These are phyloP conservation scores for Desmodus rotundus DNA, from an alignment of 2,113 vertebrate species.

Conservation along the genomic window DNA sequence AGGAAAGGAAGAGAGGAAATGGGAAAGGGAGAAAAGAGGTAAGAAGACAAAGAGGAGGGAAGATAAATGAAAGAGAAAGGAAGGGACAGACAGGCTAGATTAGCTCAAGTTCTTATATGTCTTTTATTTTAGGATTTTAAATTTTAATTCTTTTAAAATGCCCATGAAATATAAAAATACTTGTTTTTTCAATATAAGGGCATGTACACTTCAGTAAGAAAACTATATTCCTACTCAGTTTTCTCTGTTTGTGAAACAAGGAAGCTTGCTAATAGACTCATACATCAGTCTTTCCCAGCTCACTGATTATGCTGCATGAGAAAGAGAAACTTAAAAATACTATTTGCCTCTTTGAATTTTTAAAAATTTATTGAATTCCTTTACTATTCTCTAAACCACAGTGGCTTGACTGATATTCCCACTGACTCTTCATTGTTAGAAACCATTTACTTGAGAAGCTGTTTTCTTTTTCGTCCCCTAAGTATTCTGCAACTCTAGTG, in stretches of 20 bases:
- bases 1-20: neutral
- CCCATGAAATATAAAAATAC: neutral
- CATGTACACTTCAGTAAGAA: neutral
- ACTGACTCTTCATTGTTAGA: neutral
- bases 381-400: neutral
- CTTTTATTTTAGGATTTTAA: neutral
- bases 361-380: neutral
- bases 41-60: neutral
- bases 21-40: neutral
- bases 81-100: neutral
- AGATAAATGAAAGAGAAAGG: neutral
- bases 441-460: neutral
- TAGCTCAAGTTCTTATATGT: neutral
- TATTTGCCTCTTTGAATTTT: neutral
- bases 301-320: neutral
- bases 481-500: neutral
- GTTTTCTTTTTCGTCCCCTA: neutral
- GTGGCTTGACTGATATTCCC: neutral
- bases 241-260: neutral
- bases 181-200: neutral
- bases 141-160: neutral
- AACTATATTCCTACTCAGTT: neutral
- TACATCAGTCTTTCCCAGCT: neutral
- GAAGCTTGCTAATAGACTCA: neutral
- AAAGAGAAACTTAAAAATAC: slow-evolving; percentile 22